Evolutionary conservation across 2,888 invertebrate species (phyloP), one percentile per base, ranked within the genome.

Genomic region (Uloborus plumipes): DNA sequence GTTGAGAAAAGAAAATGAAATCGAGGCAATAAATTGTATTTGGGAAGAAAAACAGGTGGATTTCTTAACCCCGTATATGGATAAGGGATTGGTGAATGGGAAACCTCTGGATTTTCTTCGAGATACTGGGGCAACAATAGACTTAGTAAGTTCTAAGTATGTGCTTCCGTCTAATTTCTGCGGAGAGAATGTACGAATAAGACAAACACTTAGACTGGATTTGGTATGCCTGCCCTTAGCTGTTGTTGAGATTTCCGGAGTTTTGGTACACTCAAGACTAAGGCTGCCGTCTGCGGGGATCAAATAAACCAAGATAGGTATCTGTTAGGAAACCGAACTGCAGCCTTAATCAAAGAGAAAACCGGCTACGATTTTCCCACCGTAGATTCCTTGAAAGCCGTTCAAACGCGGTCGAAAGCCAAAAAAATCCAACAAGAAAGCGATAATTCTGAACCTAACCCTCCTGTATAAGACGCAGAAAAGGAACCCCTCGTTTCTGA

Each of bases 281-380:
- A 72, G 31, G 50, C 62, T 20, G 67, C 75, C 20, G 75, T 67
- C 15, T 14, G 65, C 15, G n/a, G 71, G 20, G n/a, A 70, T 61
- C 2, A 61, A 15, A 20, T 72, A 26, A 62, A 64, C 22, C 31
- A 72, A 51, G 51, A 39, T 31, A 72, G 31, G 51, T 72, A 72
- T n/a, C 26, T 64, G n/a, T 61, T 72, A 53, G 64, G 62, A 47
- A 72, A 72, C 1, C 62, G 31, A 18, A 64, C 72, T 22, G 62
- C 72, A 14, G 26, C 72, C 18, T 18, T 72, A 20, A 51, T 72
- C n/a, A 53, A 72, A 62, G 64, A 72, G 26, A 22, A 9, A 13
- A 64, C 62, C 18, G n/a, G 51, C 15, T n/a, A 62, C 51, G 11
- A 49, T 18, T n/a, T 39, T 14, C 31, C 53, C 9, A 26, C 50